Conservation (phyloP, 2,797 vertebrate genomes). For the Clarias fuscus region DNA sequence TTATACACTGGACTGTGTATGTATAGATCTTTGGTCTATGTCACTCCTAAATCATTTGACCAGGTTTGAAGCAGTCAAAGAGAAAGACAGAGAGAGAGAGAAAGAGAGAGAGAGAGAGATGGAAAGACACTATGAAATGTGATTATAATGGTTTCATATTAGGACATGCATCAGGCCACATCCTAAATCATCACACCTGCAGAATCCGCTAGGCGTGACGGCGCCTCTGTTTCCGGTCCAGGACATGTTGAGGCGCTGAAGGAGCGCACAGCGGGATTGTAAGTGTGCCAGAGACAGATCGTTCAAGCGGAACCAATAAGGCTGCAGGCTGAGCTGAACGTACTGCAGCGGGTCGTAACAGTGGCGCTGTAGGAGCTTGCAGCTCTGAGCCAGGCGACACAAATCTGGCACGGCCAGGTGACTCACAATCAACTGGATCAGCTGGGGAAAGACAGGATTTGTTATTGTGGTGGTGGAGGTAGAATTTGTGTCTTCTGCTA, state of each 20-base stretch:
- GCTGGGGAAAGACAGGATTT: constrained; percentile 67
- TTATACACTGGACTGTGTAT: no score
- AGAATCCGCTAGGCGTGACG: constrained; percentile 89
- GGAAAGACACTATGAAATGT: not conserved
- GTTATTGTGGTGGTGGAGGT: not conserved
- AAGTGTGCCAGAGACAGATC: constrained; percentile 89
- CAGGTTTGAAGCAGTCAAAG: not conserved
- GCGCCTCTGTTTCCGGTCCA: constrained; percentile 96
- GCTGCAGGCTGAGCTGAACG: constrained; percentile 95
- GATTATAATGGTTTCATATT: not conserved
- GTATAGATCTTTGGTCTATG: no score
- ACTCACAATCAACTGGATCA: constrained; percentile 96
- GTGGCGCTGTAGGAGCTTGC: constrained; percentile 94
- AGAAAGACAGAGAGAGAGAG: not conserved
- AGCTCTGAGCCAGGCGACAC: constrained; percentile 94
- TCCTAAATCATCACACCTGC: constrained; percentile 80
- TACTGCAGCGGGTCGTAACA: constrained; percentile 97
- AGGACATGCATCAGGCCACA: no score
- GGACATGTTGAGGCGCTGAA: constrained; percentile 97
- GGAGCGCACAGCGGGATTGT: constrained; percentile 89
- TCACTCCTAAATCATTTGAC: no score
- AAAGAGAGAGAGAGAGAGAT: not conserved
- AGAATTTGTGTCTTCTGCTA: not conserved
- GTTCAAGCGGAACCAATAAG: constrained; percentile 92
- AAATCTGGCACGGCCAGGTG: constrained; percentile 95